A percentile compares a stretch with the other conserved stretches of the same genome.
phyloP scores from a whole-genome alignment of 2,797 vertebrate species.

The Acanthiza pusilla region DNA sequence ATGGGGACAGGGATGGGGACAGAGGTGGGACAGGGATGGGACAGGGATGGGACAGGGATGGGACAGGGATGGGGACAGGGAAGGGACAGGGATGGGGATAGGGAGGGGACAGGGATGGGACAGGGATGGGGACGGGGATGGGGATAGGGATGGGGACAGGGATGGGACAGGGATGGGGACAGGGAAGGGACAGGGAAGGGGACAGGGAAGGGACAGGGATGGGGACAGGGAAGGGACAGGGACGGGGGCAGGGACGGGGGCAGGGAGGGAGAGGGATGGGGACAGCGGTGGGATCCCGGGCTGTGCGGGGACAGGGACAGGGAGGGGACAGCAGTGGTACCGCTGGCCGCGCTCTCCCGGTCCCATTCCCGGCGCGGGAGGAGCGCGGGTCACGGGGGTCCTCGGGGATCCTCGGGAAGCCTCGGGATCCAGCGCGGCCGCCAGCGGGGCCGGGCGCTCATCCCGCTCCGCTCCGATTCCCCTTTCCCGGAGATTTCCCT shows the following conservation, averaged over 20 bases:
- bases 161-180: too few relatives aligned
- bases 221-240: too few relatives aligned
- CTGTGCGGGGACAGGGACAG: too few relatives aligned
- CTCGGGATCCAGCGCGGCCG: not conserved
- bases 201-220: too few relatives aligned
- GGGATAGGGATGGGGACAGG: too few relatives aligned
- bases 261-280: not conserved
- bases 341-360: not conserved
- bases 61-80: not conserved
- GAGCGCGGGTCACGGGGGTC: not conserved
- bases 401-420: not conserved
- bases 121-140: too few relatives aligned
- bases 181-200: too few relatives aligned
- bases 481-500: not conserved
- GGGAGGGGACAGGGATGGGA: too few relatives aligned
- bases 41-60: too few relatives aligned
- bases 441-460: not conserved
- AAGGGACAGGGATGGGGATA: not conserved
- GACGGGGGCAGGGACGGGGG: too few relatives aligned
- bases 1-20: not conserved
- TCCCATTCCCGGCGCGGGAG: not conserved
- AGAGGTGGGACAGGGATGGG: not conserved
- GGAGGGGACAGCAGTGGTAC: not conserved
- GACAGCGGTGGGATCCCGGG: not conserved
- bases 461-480: not conserved